A percentile compares a stretch with the other conserved stretches of the same genome.
phyloP scores from a whole-genome alignment of 2,888 invertebrate genomes.

The Coenonympha arcania region DNA sequence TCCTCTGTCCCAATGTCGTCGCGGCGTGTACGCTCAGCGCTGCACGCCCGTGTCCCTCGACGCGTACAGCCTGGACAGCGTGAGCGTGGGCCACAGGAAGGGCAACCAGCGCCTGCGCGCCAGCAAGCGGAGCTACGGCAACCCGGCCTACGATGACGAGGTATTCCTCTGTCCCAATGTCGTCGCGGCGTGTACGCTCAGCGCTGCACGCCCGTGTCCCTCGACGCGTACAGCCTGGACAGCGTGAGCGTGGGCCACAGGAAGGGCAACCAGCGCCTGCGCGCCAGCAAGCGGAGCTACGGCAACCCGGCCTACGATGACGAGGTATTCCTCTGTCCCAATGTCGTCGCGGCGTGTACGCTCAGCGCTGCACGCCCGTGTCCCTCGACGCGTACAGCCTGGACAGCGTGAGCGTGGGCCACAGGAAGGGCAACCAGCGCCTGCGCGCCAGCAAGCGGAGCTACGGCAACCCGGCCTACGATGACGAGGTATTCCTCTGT shows the following conservation, averaged over 20 bases:
- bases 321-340: conserved; percentile 69
- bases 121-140: conserved; percentile 91
- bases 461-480: conserved; percentile 92
- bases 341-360: conserved; percentile 82
- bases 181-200: conserved; percentile 88
- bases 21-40: conserved; percentile 87
- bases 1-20: conserved; percentile 55
- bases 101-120: conserved; percentile 77
- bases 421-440: conserved; percentile 80
- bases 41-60: conserved; percentile 91
- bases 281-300: conserved; percentile 89
- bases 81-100: conserved; percentile 87
- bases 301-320: conserved; percentile 94
- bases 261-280: conserved; percentile 77
- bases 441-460: conserved; percentile 86
- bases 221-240: conserved; percentile 92
- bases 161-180: conserved; percentile 48
- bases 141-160: conserved; percentile 92
- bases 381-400: conserved; percentile 91
- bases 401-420: conserved; percentile 89
- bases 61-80: conserved; percentile 91
- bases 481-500: conserved; percentile 79
- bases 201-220: conserved; percentile 88
- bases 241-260: conserved; percentile 89
- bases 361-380: conserved; percentile 90